These are phyloP conservation scores for Chymomyza fuscimana DNA, from an alignment of 2,888 invertebrate species.

Conservation along the genomic window DNA sequence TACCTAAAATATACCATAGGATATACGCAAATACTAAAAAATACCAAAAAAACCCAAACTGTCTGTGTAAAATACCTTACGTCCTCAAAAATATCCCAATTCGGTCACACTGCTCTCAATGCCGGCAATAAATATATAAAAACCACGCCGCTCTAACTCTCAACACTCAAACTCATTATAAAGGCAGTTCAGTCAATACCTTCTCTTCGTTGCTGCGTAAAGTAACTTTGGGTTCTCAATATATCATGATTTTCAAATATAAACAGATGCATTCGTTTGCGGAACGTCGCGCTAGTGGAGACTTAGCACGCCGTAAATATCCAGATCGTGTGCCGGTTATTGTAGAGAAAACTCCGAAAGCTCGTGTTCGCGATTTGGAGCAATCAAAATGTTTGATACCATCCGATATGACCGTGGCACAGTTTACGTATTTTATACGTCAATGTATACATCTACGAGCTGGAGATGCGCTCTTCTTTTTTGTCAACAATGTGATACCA, in stretches of 20 bases:
- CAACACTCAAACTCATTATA: too few relatives aligned
- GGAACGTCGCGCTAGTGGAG: not conserved
- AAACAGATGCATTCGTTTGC: not conserved
- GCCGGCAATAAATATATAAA: too few relatives aligned
- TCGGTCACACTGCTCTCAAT: too few relatives aligned
- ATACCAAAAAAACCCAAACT: too few relatives aligned
- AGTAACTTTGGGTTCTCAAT: not conserved
- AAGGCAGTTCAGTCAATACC: not conserved
- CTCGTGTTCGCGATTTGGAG: constrained; percentile 95
- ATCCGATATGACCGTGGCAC: constrained; percentile 96
- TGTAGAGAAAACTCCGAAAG: constrained; percentile 97
- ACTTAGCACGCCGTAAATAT: not conserved
- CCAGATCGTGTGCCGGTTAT: constrained; percentile 84
- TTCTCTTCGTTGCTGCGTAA: not conserved
- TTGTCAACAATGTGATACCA: constrained; percentile 98
- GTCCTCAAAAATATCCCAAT: too few relatives aligned
- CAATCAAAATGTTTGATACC: constrained; percentile 98
- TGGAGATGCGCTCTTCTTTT: constrained; percentile 98
- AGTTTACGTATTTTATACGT: constrained; percentile 97
- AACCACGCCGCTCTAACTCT: too few relatives aligned
- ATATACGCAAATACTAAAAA: too few relatives aligned
- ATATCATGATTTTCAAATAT: not conserved
- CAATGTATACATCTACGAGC: constrained; percentile 96
- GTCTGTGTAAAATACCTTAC: too few relatives aligned
- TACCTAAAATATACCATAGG: too few relatives aligned